A percentile compares a stretch with the other conserved stretches of the same genome.
phyloP scores from a whole-genome alignment of 2,113 vertebrate genomes.

The Apteryx owenii region DNA sequence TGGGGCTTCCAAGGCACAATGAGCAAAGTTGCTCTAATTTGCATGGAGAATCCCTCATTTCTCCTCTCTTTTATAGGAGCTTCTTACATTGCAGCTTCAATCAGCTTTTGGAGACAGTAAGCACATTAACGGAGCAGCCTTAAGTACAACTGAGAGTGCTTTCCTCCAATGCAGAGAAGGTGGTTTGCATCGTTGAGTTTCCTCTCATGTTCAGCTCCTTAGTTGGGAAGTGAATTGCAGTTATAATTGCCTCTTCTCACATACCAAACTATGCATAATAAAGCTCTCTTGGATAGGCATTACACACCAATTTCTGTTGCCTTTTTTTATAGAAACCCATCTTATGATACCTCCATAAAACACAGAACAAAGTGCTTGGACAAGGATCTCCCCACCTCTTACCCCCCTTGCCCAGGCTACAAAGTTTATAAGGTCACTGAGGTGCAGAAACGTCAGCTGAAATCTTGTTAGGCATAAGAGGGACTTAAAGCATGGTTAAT shows the following conservation, averaged over 20 bases:
- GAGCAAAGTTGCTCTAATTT: not conserved
- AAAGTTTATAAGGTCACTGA: not conserved
- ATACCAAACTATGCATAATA: no score
- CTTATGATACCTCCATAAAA: not conserved
- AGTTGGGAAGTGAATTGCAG: not conserved
- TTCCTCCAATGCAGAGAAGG: not conserved
- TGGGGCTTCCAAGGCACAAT: no score
- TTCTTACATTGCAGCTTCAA: not conserved
- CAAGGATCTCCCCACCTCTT: not conserved
- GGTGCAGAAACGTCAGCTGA: not conserved
- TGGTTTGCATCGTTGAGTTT: not conserved
- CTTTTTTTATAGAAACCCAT: not conserved
- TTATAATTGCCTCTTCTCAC: no score
- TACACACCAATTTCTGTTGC: no score
- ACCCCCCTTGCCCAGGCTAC: not conserved
- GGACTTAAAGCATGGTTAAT: not conserved
- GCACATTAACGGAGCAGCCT: no score
- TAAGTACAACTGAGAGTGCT: no score
- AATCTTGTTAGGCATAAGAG: not conserved
- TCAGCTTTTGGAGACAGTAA: no score
- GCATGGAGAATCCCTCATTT: not conserved
- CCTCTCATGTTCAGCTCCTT: not conserved
- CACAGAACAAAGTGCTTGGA: not conserved
- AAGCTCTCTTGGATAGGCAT: not conserved
- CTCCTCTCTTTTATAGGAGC: not conserved